phyloP scores from a whole-genome alignment of 2,888 invertebrate species.

The Bembecia ichneumoniformis region DNA sequence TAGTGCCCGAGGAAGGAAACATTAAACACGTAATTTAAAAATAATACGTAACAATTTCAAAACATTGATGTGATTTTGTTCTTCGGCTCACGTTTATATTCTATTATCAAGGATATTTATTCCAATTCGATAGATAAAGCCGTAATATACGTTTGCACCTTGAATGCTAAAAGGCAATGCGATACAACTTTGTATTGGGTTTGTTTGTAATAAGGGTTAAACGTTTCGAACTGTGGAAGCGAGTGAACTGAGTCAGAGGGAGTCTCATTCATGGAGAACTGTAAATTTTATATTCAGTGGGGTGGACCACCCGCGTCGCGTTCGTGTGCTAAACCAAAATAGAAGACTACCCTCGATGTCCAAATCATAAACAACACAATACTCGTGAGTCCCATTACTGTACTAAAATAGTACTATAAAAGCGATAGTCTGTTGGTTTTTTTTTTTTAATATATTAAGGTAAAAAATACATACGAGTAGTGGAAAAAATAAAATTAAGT shows the following conservation, averaged over 20 bases:
- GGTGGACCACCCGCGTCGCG: slow-evolving; percentile 60
- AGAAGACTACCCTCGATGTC: too few species aligned
- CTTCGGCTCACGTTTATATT: background rate
- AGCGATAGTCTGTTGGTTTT: too few species aligned
- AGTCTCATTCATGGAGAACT: slow-evolving; percentile 30
- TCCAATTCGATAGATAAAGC: background rate
- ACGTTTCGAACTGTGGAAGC: background rate
- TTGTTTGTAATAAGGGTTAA: background rate
- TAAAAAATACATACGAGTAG: too few species aligned
- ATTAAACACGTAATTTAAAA: background rate
- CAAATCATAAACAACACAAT: too few species aligned
- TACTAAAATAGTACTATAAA: too few species aligned
- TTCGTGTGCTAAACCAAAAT: slow-evolving; percentile 18
- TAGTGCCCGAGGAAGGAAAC: background rate
- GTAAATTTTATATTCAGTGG: slow-evolving; percentile 51
- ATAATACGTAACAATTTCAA: background rate
- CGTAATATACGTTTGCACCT: background rate
- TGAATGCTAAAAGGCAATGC: background rate
- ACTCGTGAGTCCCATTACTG: too few species aligned
- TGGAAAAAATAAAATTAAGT: too few species aligned
- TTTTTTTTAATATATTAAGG: too few species aligned
- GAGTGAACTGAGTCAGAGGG: slow-evolving; percentile 10
- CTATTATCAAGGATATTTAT: background rate
- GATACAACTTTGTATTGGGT: background rate
- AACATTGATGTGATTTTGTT: background rate